These are phyloP conservation scores for Symphodus melops DNA, from an alignment of 2,113 vertebrate species.

Conservation along the genomic window DNA sequence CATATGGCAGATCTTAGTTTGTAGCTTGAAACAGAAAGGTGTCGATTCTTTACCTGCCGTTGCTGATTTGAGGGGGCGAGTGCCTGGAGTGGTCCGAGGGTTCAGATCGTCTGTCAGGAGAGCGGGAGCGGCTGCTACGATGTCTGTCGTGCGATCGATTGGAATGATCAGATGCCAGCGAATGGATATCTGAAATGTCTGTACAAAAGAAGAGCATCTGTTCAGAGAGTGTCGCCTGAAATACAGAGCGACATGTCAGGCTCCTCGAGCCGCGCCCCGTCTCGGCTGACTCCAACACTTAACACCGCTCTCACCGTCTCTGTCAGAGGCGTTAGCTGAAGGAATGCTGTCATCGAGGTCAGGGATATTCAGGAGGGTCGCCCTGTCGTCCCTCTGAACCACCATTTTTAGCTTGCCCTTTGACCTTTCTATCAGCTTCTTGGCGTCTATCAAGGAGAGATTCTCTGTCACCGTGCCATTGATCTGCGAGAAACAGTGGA, in stretches of 20 bases:
- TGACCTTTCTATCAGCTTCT: slow-evolving; percentile 98
- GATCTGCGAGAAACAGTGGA: slow-evolving; percentile 84
- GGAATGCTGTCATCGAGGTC: slow-evolving; percentile 98
- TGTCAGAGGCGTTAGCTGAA: slow-evolving; percentile 96
- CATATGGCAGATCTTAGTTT: background rate
- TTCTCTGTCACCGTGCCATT: slow-evolving; percentile 99
- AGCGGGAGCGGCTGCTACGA: slow-evolving; percentile 93
- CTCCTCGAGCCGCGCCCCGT: background rate
- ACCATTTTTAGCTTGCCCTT: slow-evolving; percentile 99
- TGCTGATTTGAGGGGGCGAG: slow-evolving; percentile 96
- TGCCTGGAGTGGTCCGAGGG: slow-evolving; percentile 96
- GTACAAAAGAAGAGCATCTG: slow-evolving; percentile 54
- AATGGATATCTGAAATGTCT: slow-evolving; percentile 99
- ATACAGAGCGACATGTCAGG: background rate
- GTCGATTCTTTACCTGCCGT: slow-evolving; percentile 88
- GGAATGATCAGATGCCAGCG: slow-evolving; percentile 97
- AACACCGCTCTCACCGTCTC: slow-evolving; percentile 89
- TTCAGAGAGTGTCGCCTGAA: slow-evolving; percentile 17
- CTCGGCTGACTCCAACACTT: slow-evolving; percentile 14
- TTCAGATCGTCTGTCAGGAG: slow-evolving; percentile 95
- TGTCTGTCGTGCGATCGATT: slow-evolving; percentile 95
- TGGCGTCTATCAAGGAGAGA: slow-evolving; percentile 98
- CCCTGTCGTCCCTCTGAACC: slow-evolving; percentile 96
- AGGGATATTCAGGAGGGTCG: slow-evolving; percentile 95
- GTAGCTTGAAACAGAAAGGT: background rate